Evolutionary conservation across 2,113 vertebrate species (phyloP), one percentile per base, ranked within the genome.

Genomic region (Aegotheles bennettii): DNA sequence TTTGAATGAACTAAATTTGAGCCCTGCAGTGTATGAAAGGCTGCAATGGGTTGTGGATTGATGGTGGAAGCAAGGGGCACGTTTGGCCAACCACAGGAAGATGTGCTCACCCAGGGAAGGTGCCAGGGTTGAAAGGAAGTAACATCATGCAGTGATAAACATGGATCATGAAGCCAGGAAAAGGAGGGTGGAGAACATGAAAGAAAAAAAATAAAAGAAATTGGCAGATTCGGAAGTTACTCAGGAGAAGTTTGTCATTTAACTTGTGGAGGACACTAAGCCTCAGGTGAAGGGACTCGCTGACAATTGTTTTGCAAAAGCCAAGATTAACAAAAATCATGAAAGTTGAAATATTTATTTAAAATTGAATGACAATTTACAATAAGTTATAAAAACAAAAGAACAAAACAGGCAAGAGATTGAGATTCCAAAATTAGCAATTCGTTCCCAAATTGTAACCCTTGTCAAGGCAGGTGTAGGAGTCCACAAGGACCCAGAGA

Each of bases 81-180:
- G 63, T 69, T n/a, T 11, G 3, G 70, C 43, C 10, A 3, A 6
- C 35, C 5, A 69, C 84, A 50, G 85, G 89, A 91, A 94, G 96
- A 91, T 79, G 90, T 67, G 92, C 92, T 96, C 93, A 79, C 57
- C 35, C 14, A n/a, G 36, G 95, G 94, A 93, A 97, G 94, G 96
- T 96, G 96, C 91, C 54, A 24, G 91, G 88, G 84, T 77, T 85
- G 96, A 69, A 93, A 96, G 96, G 95, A 97, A 96, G 96, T 82
- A 93, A 82, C 94, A 91, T 94, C 78, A 92, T 40, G 87, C 67
- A 64, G 68, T n/a, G 85, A 61, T 67, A 86, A 89, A 89, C 61
- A 8, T 1, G 28, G 68, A 38, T 65, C 23, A 6, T 17, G 87
- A 89, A 94, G 95, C 51, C 95, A 84, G 43, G 64, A 86, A 90